These are phyloP conservation scores for Platycercus adscitus DNA, from an alignment of 2,113 vertebrate genomes.

Conservation along the genomic window DNA sequence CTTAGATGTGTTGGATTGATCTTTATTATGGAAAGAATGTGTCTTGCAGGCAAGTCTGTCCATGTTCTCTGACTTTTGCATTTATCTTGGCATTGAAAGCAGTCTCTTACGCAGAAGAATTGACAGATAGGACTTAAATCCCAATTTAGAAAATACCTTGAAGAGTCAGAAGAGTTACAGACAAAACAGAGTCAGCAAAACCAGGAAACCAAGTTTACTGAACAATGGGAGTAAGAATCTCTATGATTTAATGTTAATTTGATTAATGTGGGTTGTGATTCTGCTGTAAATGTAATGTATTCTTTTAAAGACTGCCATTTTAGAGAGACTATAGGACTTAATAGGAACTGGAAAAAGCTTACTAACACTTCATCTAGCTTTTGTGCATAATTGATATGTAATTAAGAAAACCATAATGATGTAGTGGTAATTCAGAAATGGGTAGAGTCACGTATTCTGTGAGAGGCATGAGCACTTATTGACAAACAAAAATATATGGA, in stretches of 20 bases:
- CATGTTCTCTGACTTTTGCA: not conserved
- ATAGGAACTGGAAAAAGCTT: not conserved
- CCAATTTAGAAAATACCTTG: constrained; percentile 77
- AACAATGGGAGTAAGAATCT: not conserved
- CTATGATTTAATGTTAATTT: not conserved
- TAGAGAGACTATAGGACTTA: not conserved
- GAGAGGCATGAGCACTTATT: not conserved
- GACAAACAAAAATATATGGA: not conserved
- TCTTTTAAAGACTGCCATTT: not conserved
- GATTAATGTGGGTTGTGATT: not conserved
- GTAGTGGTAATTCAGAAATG: not conserved
- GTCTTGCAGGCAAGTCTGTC: not conserved
- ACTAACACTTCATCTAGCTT: not conserved
- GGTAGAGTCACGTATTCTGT: not conserved
- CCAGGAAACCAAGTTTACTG: constrained; percentile 59
- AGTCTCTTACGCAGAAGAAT: not conserved
- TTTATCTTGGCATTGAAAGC: constrained; percentile 2
- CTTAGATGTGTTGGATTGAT: not conserved
- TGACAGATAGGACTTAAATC: constrained; percentile 60
- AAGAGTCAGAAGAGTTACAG: constrained; percentile 69
- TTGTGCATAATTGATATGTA: not conserved
- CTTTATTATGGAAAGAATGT: not conserved
- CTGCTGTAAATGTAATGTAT: not conserved
- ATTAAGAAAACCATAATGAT: not conserved
- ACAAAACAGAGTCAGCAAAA: constrained; percentile 55